Evolutionary conservation across 2,113 vertebrate species (phyloP), one percentile per base, ranked within the genome.

Genomic region (Anoplopoma fimbria): DNA sequence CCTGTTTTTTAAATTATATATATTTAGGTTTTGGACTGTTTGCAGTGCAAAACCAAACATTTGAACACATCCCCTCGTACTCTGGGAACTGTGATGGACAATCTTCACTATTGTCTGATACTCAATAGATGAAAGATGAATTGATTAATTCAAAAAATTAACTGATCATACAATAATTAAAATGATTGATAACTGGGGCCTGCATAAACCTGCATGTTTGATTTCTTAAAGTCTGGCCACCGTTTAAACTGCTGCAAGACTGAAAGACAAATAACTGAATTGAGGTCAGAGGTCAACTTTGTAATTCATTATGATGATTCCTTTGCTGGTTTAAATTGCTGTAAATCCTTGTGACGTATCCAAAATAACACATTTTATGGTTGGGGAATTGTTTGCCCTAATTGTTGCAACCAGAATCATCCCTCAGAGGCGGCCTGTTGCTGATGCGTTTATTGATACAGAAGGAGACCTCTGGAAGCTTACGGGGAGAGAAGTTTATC

Each of bases 211-310:
- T 33, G 6, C 67, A 29, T 25, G 27, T 60, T 40, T 57, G 47
- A 25, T 63, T 38, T 38, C 0, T 40, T 38, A 6, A 40, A 15
- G 23, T n/a, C 62, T 21, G 14, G 4, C 19, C 62, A 64, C 23
- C 7, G 6, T 15, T 34, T 13, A n/a, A 42, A 58, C 36, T 4
- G 27, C 45, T 40, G 13, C n/a, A n/a, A 21, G 4, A 25, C 53
- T 23, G 6, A 17, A 80, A 29, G 6, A 38, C 4, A 49, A 6
- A 58, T 15, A 53, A 2, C 3, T 34, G 0, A 57, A 23, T 23
- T 3, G 10, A 31, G 36, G 64, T 69, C 40, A 75, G 23, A 63
- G 80, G 67, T 84, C 82, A 79, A 1, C 29, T 31, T 10, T 19
- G 6, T 34, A 70, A 29, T 27, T 61, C 27, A 42, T n/a, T 13